Percentiles rank a stretch among this genome's conserved stretches.
These are phyloP conservation scores for Cataglyphis rosenhaueri DNA, from an alignment of 2,888 invertebrate species.

Conservation along the genomic window DNA sequence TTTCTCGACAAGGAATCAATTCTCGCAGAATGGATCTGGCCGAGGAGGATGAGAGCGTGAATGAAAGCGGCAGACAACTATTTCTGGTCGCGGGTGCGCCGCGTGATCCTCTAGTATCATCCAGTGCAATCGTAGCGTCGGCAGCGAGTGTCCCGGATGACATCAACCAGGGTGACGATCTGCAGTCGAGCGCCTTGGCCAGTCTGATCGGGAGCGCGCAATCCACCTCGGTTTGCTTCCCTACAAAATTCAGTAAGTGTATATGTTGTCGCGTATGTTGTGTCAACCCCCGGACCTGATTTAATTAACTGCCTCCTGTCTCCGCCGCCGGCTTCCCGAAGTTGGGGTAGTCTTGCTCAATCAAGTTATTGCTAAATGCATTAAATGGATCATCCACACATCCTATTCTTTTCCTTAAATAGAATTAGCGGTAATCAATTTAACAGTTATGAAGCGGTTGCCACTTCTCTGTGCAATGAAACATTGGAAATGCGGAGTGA, in stretches of 20 bases:
- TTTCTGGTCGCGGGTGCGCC: constrained; percentile 81
- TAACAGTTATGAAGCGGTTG: constrained; percentile 79
- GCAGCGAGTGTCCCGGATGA: constrained; percentile 77
- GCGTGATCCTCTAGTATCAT: constrained; percentile 83
- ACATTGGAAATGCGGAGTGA: constrained; percentile 10
- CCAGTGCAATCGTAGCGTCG: constrained; percentile 80
- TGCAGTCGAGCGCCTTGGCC: constrained; percentile 82
- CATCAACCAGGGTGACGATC: constrained; percentile 78
- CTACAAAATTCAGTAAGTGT: constrained; percentile 85
- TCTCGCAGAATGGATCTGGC: constrained; percentile 80
- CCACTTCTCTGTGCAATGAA: not conserved
- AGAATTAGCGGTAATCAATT: constrained; percentile 83
- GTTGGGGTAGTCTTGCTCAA: constrained; percentile 81
- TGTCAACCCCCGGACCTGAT: constrained; percentile 76
- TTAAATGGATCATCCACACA: constrained; percentile 78
- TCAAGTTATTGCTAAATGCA: constrained; percentile 86
- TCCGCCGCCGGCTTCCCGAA: constrained; percentile 64
- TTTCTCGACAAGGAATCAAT: not conserved
- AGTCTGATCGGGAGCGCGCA: constrained; percentile 82
- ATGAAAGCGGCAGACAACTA: constrained; percentile 79
- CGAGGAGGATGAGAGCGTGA: constrained; percentile 80
- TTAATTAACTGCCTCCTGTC: constrained; percentile 80
- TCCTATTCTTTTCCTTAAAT: constrained; percentile 80
- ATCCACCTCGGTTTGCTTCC: constrained; percentile 84
- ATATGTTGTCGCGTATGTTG: constrained; percentile 50